Evolutionary conservation across 1,140 invertebrate genomes (phyloP).

Genomic region (Galendromus occidentalis): DNA sequence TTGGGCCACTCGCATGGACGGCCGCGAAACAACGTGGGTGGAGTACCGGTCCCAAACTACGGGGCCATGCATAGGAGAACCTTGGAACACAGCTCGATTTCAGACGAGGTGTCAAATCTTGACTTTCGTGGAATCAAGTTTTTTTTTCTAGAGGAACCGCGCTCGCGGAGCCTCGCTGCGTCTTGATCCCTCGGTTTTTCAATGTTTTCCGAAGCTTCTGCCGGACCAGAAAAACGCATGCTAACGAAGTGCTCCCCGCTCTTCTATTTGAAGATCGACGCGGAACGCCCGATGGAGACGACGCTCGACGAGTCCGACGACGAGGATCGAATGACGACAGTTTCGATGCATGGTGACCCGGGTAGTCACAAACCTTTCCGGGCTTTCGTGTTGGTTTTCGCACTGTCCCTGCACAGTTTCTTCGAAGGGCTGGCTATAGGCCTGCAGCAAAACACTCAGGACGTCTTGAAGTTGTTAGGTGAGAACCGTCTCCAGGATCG

Average conservation of each 20-base stretch:
- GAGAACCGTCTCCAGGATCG: no score
- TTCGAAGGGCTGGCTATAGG: slow-evolving; percentile 73
- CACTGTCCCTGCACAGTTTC: slow-evolving; percentile 68
- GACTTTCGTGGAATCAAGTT: no score
- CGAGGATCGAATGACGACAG: slow-evolving; percentile 2
- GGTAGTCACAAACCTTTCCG: slow-evolving; percentile 33
- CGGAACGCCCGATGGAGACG: no score
- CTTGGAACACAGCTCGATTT: no score
- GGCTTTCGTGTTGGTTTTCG: slow-evolving; percentile 56
- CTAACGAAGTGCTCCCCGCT: no score
- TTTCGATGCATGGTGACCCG: slow-evolving; percentile 15
- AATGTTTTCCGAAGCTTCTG: no score
- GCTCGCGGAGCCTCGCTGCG: no score
- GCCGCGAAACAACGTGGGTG: not conserved
- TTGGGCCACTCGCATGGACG: slow-evolving; percentile 20
- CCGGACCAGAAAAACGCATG: no score
- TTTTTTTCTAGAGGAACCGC: no score
- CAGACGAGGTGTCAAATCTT: no score
- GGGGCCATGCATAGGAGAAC: not conserved
- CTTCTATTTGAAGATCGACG: no score
- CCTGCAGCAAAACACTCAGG: slow-evolving; percentile 39
- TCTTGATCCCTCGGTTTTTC: no score
- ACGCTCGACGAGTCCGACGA: not conserved
- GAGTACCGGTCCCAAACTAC: not conserved
- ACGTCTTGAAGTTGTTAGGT: slow-evolving; percentile 29